Conservation (phyloP, 2,888 invertebrate genomes). For the Microctonus aethiopoides region DNA sequence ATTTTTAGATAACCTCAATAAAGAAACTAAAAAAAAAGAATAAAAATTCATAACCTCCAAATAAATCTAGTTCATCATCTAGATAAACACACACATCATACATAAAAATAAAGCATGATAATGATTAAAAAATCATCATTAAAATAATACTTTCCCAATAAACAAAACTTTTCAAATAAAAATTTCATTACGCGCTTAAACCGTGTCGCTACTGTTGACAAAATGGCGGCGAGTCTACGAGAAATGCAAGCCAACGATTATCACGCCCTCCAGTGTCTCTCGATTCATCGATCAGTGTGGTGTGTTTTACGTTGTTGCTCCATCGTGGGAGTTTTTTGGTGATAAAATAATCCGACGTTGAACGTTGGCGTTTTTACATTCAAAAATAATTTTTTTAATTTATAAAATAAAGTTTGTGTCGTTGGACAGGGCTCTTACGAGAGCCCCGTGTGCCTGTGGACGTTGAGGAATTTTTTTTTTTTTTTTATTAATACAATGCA, state of each 20-base stretch:
- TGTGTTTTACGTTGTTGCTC: conserved; percentile 62
- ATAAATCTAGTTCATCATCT: too few relatives aligned
- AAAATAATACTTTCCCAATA: neutral
- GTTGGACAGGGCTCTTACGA: conserved; percentile 39
- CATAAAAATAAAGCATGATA: neutral
- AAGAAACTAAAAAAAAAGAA: conserved; percentile 43
- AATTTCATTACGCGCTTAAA: neutral
- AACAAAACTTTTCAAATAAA: neutral
- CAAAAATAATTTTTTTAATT: conserved; percentile 2
- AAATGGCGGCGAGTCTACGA: conserved; percentile 13
- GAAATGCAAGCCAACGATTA: conserved; percentile 50
- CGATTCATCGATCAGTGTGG: conserved; percentile 66
- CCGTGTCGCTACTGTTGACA: neutral
- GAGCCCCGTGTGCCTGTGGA: conserved; percentile 39
- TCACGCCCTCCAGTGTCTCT: conserved; percentile 64
- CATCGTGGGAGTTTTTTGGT: conserved; percentile 51
- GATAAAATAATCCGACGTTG: conserved; percentile 42
- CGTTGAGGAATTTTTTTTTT: conserved; percentile 27
- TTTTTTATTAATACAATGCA: conserved; percentile 68
- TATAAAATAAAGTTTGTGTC: conserved; percentile 19
- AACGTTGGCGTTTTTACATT: conserved; percentile 36
- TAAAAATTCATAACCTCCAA: neutral
- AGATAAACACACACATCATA: neutral
- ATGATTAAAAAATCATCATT: too few relatives aligned
- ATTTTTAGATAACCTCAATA: conserved; percentile 52